These are phyloP conservation scores for Hyla sarda DNA, from an alignment of 2,113 vertebrate genomes.

Conservation along the genomic window DNA sequence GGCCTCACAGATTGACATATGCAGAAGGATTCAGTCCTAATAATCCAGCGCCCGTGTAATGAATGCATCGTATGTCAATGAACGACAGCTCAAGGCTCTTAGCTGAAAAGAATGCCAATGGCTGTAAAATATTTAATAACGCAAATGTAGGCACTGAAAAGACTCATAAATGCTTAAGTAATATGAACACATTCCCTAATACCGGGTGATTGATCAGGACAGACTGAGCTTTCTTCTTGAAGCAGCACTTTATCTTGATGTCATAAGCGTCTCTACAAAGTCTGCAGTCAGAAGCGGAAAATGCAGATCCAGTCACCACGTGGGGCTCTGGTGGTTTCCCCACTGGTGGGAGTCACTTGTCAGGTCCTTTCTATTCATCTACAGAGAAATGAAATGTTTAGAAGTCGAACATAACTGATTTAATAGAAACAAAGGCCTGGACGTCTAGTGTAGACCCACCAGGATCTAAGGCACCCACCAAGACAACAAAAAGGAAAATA, in stretches of 20 bases:
- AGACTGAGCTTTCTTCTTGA: neutral
- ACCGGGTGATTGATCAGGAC: neutral
- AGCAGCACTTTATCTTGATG: neutral
- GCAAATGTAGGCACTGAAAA: conserved; percentile 30
- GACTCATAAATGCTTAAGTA: conserved; percentile 42
- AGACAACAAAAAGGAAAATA: neutral
- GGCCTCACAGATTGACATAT: neutral
- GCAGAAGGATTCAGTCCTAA: neutral
- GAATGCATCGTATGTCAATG: neutral
- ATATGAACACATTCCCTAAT: conserved; percentile 16
- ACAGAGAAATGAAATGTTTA: neutral
- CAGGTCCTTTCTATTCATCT: neutral
- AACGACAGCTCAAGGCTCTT: neutral
- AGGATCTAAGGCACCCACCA: neutral
- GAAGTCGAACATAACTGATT: neutral
- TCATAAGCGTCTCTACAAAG: neutral
- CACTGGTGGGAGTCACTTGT: neutral
- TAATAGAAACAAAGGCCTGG: neutral
- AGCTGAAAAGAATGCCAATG: conserved; percentile 8
- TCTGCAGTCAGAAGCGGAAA: neutral
- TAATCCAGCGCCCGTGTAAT: neutral
- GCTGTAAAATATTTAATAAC: conserved; percentile 29
- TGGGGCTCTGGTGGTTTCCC: neutral
- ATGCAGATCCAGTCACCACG: neutral
- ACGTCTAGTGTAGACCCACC: neutral